These are phyloP conservation scores for Morinoia aosen DNA, from an alignment of 2,888 invertebrate species.

Conservation along the genomic window DNA sequence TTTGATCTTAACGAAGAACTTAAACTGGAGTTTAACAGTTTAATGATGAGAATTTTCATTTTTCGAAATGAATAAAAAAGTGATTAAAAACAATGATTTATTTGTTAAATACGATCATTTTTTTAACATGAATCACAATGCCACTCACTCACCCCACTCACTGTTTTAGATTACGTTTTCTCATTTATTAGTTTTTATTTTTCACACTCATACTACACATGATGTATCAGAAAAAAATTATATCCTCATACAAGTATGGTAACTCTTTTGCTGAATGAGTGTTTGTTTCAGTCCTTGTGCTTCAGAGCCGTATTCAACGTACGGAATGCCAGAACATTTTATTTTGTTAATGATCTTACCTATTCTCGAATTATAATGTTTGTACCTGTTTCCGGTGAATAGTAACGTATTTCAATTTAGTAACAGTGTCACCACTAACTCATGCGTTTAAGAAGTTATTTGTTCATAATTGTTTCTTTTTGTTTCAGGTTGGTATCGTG, in stretches of 20 bases:
- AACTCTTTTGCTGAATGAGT: no score
- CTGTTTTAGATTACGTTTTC: no score
- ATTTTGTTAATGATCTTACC: background rate
- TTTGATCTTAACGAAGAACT: background rate
- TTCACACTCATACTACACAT: no score
- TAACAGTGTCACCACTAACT: no score
- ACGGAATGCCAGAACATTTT: background rate
- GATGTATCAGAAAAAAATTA: no score
- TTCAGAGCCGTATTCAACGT: background rate
- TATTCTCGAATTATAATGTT: background rate
- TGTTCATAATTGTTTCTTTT: conserved; percentile 5
- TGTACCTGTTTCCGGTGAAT: background rate
- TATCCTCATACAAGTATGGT: no score
- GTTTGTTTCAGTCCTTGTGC: background rate
- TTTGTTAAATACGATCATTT: no score
- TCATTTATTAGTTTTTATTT: no score
- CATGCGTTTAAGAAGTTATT: background rate
- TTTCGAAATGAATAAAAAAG: background rate
- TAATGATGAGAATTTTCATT: background rate
- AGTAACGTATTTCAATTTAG: background rate
- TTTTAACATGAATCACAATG: no score
- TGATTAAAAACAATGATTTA: background rate
- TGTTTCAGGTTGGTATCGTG: conserved; percentile 38
- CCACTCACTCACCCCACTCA: no score
- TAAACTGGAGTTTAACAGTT: background rate